Conservation (phyloP, 2,888 invertebrate genomes). For the Orthosia gracilis region DNA sequence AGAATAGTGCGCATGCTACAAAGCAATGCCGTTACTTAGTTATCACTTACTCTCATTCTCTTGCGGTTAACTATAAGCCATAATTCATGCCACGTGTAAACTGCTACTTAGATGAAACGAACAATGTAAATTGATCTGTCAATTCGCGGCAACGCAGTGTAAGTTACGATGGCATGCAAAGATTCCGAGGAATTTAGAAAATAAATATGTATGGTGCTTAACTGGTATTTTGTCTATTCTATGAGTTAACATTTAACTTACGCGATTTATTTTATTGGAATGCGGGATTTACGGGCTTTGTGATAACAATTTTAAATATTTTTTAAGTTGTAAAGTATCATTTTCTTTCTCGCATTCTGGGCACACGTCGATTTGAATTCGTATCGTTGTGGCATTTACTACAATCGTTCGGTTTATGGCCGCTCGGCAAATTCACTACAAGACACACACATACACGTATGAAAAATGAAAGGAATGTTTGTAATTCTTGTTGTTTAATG, state of each 20-base stretch:
- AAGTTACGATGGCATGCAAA: conserved; percentile 16
- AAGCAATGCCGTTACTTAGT: not conserved
- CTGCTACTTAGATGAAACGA: conserved; percentile 14
- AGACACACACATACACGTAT: conserved; percentile 63
- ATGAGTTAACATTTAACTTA: conserved; percentile 60
- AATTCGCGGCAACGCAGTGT: not conserved
- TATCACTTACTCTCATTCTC: conserved; percentile 23
- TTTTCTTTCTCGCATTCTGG: conserved; percentile 72
- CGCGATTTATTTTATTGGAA: conserved; percentile 72
- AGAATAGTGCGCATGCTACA: conserved; percentile 54
- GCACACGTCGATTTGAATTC: conserved; percentile 78
- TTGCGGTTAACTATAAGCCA: conserved; percentile 22
- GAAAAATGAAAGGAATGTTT: conserved; percentile 69
- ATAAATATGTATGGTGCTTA: conserved; percentile 42
- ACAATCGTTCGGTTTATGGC: conserved; percentile 71
- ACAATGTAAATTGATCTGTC: conserved; percentile 23
- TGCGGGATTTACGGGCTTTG: conserved; percentile 71
- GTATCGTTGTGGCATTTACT: conserved; percentile 71
- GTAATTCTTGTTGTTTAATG: conserved; percentile 39
- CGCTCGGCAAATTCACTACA: conserved; percentile 57
- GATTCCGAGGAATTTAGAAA: conserved; percentile 29
- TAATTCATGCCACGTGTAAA: conserved; percentile 37
- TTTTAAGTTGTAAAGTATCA: conserved; percentile 68
- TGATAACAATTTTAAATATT: conserved; percentile 73
- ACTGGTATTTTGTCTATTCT: conserved; percentile 60